Percentiles rank a stretch among this genome's conserved stretches.
Conservation (phyloP, 2,888 invertebrate species). For the Alloscopus bannaensis region DNA sequence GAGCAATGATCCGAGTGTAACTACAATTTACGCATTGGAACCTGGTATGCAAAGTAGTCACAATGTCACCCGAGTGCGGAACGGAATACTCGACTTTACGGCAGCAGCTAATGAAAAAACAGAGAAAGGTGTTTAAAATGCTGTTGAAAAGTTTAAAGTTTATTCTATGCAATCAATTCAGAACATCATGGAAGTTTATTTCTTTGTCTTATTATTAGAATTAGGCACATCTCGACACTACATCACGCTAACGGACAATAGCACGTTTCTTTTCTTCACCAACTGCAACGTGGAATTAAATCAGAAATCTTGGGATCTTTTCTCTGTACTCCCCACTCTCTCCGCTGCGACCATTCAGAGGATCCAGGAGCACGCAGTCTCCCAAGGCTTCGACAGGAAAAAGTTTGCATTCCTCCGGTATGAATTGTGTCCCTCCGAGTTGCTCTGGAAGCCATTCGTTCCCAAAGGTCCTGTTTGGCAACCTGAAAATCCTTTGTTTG, state of each 20-base stretch:
- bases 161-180: neutral
- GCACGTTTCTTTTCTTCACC: neutral
- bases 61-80: neutral
- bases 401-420: conserved; percentile 1
- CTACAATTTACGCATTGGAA: neutral
- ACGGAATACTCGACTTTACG: neutral
- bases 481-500: neutral
- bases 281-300: neutral
- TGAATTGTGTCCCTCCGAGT: conserved; percentile 1
- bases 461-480: neutral
- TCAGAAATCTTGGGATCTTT: neutral
- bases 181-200: neutral
- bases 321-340: neutral
- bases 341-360: too few species aligned
- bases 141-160: neutral
- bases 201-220: neutral
- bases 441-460: neutral
- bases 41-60: neutral
- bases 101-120: too few species aligned
- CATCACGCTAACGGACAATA: conserved; percentile 4
- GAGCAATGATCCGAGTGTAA: neutral
- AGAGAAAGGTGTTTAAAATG: neutral
- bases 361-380: conserved; percentile 3
- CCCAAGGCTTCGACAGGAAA: conserved; percentile 4
- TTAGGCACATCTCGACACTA: neutral